Base-by-base conservation (phyloP, 2,888 invertebrate genomes). In the Synanthedon vespiformis region DNA sequence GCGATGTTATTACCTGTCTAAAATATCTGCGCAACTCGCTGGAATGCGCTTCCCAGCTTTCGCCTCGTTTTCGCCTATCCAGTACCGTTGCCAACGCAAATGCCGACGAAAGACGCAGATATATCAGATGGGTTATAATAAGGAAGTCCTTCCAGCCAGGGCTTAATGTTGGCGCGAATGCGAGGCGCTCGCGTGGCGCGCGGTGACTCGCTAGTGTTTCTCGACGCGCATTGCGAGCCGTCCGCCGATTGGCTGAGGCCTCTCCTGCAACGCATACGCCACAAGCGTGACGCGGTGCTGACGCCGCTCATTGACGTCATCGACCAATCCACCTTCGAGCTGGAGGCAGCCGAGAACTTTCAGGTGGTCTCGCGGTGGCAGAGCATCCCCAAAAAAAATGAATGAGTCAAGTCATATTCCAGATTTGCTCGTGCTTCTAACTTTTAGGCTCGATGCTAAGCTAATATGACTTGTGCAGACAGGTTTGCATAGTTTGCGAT, bases 251-350 rank as follows among this genome's bases (percentile, higher is more conserved):
- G 96, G 96, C 87, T 97, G 58, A 94, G 98, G 68, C 98, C 99
- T 0, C 78, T 99, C 51, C 86, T 98, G 60, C 90, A 93, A 56
- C 88, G 96, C 56, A 94, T 97, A 91, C 54, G 57, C 4, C 70
- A 79, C 68, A 94, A 96, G 58, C 86, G 91, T 1, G 92, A 91
- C 40, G 92, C 94, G 1, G 96, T 97, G 0, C 80, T 97, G 54
- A 95, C 97, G 58, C 99, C 99, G 5, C 93, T 97, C 57, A 98
- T 99, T 56, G 98, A 99, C 84, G 93, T 95, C 47, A 94, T 99
- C 57, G 94, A 95, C 74, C 77, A 95, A 67, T 89, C 91, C 61
- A 92, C 90, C 11, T 90, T 97, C 71, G 89, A 90, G 52, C 56
- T 81, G 1, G 69, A 80, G 8, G 71, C 70, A 0, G 64, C 80